Evolutionary conservation across 1,140 invertebrate genomes (phyloP).

Genomic region (Drosophila lowei): DNA sequence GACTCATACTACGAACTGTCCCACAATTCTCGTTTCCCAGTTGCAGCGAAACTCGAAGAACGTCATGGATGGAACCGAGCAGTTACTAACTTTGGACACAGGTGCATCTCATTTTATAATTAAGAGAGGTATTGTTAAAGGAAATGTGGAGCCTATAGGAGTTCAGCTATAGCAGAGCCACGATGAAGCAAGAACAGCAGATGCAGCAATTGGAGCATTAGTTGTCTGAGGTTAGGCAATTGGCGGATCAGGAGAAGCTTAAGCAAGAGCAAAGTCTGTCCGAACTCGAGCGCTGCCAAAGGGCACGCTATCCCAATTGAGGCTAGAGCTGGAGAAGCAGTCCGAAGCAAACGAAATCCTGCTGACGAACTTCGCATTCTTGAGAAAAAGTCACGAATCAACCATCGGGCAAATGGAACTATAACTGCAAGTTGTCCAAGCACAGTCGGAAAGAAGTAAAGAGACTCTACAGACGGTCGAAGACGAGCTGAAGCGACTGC

Average conservation of each 20-base stretch:
- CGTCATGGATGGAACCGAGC: no score
- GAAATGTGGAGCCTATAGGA: constrained; percentile 9
- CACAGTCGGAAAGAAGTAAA: constrained; percentile 12
- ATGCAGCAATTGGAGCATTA: constrained; percentile 58
- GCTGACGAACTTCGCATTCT: neutral
- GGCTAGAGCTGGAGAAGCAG: constrained; percentile 27
- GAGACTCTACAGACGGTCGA: constrained; percentile 1
- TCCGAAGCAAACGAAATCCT: neutral
- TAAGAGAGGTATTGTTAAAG: no score
- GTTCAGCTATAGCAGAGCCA: constrained; percentile 28
- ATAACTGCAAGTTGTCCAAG: neutral
- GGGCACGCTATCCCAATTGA: no score
- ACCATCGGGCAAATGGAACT: constrained; percentile 16
- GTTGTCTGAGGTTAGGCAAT: neutral
- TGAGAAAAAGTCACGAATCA: constrained; percentile 6
- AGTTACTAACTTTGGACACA: no score
- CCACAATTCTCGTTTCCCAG: no score
- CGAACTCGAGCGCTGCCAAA: constrained; percentile 16
- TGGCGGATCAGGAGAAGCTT: constrained; percentile 10
- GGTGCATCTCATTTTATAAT: no score
- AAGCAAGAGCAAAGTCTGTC: constrained; percentile 5
- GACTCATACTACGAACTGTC: no score
- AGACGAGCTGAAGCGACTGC: constrained; percentile 38
- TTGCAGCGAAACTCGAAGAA: no score
- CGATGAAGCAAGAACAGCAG: constrained; percentile 37